A percentile compares a stretch with the other conserved stretches of the same genome.
Conservation (phyloP, 2,797 vertebrate species). For the Danio albolineatus region DNA sequence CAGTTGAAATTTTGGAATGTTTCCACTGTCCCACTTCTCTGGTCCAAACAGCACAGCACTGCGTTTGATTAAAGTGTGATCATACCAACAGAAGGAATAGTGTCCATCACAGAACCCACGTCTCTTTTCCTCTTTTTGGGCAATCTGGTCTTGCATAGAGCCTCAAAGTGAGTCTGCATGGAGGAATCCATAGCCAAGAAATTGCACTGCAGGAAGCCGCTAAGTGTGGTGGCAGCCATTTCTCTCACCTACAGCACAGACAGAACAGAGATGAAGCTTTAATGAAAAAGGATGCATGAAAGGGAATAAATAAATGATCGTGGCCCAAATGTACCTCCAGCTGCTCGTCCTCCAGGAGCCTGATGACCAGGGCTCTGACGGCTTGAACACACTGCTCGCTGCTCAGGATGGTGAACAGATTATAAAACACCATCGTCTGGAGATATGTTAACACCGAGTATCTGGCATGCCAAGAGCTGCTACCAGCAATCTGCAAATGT, state of each 20-base stretch:
- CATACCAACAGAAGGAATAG: constrained; percentile 86
- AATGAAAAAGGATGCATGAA: constrained; percentile 6
- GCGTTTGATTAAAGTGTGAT: not conserved
- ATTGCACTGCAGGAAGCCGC: constrained; percentile 94
- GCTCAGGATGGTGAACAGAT: constrained; percentile 94
- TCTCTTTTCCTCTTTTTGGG: constrained; percentile 92
- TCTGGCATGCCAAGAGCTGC: constrained; percentile 94
- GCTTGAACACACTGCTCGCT: constrained; percentile 84
- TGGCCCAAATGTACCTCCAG: constrained; percentile 83
- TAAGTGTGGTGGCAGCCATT: constrained; percentile 96
- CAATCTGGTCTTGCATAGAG: constrained; percentile 93
- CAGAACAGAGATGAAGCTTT: constrained; percentile 17
- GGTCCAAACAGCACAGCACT: not conserved
- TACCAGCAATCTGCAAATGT: constrained; percentile 83
- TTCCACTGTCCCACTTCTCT: not conserved
- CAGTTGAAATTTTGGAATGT: not conserved
- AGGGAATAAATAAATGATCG: not conserved
- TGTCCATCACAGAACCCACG: constrained; percentile 82
- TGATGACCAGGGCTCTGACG: constrained; percentile 87
- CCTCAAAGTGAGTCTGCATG: constrained; percentile 95
- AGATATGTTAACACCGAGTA: constrained; percentile 95
- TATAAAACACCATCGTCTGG: constrained; percentile 98
- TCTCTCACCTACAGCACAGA: constrained; percentile 87
- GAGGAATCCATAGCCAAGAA: constrained; percentile 90
- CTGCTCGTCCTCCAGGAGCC: constrained; percentile 93